Percentiles rank a stretch among this genome's conserved stretches.
These are phyloP conservation scores for Drosophila jambulina DNA, from an alignment of 1,140 invertebrate genomes.

Conservation along the genomic window DNA sequence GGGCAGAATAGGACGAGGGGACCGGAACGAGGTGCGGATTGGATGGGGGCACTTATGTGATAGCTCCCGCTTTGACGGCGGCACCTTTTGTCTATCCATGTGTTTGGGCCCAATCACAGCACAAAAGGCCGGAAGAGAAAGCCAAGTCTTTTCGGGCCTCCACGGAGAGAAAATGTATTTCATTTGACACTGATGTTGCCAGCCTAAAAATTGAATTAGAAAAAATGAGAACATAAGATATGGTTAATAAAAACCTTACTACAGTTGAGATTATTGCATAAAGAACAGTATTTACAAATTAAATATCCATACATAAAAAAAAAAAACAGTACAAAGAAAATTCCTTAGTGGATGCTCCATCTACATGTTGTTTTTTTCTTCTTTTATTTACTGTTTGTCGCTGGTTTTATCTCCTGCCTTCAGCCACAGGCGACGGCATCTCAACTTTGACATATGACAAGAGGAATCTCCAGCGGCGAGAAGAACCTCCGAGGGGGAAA, in stretches of 20 bases:
- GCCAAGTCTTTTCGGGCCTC: constrained; percentile 25
- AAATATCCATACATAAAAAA: too few relatives aligned
- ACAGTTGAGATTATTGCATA: too few relatives aligned
- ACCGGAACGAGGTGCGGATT: neutral
- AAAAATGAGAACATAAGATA: neutral
- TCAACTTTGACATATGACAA: constrained; percentile 56
- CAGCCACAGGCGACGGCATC: constrained; percentile 45
- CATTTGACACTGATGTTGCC: neutral
- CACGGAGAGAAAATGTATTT: neutral
- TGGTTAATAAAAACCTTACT: neutral
- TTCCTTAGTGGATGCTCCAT: constrained; percentile 10
- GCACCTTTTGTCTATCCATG: constrained; percentile 76
- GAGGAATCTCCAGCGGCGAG: constrained; percentile 8
- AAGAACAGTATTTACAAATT: neutral
- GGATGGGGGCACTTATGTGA: constrained; percentile 46
- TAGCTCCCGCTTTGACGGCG: constrained; percentile 73
- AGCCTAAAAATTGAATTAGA: too few relatives aligned
- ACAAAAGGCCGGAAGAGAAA: constrained; percentile 41
- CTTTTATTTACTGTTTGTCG: constrained; percentile 29
- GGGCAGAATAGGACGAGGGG: neutral
- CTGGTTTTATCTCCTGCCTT: constrained; percentile 35
- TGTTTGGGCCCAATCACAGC: constrained; percentile 66
- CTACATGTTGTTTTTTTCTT: neutral
- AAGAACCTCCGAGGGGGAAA: neutral
- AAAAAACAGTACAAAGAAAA: neutral